These are phyloP conservation scores for Gortyna flavago DNA, from an alignment of 2,888 invertebrate genomes.

Conservation along the genomic window DNA sequence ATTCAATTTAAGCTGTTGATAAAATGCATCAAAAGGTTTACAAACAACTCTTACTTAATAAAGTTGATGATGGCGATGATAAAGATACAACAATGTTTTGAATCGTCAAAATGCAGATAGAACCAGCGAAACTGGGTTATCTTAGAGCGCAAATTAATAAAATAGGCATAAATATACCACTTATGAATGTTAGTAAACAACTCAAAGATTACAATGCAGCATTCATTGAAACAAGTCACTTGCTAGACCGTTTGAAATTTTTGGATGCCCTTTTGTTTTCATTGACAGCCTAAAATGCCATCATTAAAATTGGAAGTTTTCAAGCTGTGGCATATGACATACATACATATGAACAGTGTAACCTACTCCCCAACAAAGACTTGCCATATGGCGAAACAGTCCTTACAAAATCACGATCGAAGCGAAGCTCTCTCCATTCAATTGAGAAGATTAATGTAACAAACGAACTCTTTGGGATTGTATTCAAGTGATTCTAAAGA, in stretches of 20 bases:
- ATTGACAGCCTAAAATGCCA: background rate
- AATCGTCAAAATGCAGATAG: constrained; percentile 19
- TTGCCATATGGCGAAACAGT: constrained; percentile 52
- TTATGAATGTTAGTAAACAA: constrained; percentile 2
- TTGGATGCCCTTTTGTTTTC: background rate
- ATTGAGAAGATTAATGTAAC: constrained; percentile 57
- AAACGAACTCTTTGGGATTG: constrained; percentile 33
- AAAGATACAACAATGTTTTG: constrained; percentile 4
- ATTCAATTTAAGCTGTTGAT: constrained; percentile 6
- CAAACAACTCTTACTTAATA: background rate
- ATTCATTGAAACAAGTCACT: background rate
- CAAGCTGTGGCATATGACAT: constrained; percentile 9
- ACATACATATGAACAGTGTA: constrained; percentile 16
- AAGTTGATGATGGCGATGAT: background rate
- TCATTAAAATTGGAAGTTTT: background rate
- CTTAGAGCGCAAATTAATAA: constrained; percentile 40
- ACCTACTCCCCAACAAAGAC: constrained; percentile 52
- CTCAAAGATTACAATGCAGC: constrained; percentile 6
- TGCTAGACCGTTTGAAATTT: background rate
- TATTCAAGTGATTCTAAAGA: constrained; percentile 60
- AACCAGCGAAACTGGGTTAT: constrained; percentile 35
- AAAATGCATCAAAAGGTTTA: background rate
- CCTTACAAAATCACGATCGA: constrained; percentile 34
- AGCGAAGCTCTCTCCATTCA: constrained; percentile 56
- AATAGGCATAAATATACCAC: constrained; percentile 37